Conservation (phyloP, 1,140 invertebrate genomes). For the Steinernema khuongi region DNA sequence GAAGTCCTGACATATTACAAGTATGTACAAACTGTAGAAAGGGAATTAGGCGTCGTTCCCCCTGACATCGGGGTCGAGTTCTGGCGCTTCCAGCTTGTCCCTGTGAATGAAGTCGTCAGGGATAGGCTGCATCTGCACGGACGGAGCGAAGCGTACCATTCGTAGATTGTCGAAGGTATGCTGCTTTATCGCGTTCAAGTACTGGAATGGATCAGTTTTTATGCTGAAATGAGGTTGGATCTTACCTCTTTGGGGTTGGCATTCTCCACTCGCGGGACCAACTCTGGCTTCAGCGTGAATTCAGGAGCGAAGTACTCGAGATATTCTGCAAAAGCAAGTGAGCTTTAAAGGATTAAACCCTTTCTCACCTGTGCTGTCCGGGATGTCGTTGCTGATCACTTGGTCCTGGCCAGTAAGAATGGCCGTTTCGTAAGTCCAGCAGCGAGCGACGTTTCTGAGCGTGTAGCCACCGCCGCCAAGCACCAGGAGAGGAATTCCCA, state of each 20-base stretch:
- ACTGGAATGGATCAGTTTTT: constrained; percentile 39
- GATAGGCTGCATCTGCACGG: constrained; percentile 53
- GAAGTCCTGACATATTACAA: too few relatives aligned
- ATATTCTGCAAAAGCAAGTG: constrained; percentile 68
- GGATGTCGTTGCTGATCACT: constrained; percentile 81
- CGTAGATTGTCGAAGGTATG: constrained; percentile 51
- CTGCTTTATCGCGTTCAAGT: constrained; percentile 44
- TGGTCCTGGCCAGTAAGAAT: constrained; percentile 74
- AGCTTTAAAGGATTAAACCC: constrained; percentile 14
- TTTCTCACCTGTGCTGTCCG: constrained; percentile 67
- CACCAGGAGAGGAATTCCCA: constrained; percentile 86
- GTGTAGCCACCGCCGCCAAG: constrained; percentile 94
- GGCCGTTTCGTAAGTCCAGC: constrained; percentile 98
- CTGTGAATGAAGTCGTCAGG: constrained; percentile 10
- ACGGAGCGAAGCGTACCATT: constrained; percentile 43
- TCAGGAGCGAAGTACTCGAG: constrained; percentile 91
- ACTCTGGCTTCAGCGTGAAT: constrained; percentile 83
- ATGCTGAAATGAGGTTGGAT: neutral
- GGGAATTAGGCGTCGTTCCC: neutral
- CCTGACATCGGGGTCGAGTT: neutral
- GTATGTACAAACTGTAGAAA: too few relatives aligned
- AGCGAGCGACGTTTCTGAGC: constrained; percentile 89
- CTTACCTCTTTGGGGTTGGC: constrained; percentile 74
- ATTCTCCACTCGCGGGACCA: constrained; percentile 77
- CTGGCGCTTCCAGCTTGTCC: constrained; percentile 15